A percentile compares a stretch with the other conserved stretches of the same genome.
phyloP scores from a whole-genome alignment of 1,140 invertebrate genomes.

The Papilio glaucus region DNA sequence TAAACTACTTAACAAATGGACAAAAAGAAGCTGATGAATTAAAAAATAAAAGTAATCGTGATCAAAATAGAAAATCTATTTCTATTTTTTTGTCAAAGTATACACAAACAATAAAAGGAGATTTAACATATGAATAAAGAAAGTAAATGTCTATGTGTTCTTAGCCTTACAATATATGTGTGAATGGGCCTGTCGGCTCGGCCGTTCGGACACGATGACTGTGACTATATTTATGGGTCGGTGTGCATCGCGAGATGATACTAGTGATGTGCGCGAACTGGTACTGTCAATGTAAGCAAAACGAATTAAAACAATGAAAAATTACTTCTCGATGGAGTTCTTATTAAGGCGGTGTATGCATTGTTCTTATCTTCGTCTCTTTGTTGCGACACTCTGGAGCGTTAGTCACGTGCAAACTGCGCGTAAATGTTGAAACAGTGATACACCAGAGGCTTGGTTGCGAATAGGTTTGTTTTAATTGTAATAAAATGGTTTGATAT shows the following conservation, averaged over 20 bases:
- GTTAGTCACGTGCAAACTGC: slow-evolving; percentile 9
- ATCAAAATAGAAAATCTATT: too few relatives aligned
- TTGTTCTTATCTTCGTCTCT: slow-evolving; percentile 5
- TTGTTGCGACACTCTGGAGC: slow-evolving; percentile 1
- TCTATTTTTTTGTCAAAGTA: too few relatives aligned
- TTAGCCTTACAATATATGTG: background rate
- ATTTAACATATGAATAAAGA: too few relatives aligned
- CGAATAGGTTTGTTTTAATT: background rate
- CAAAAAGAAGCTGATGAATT: too few relatives aligned
- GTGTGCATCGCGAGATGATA: slow-evolving; percentile 1
- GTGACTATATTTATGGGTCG: background rate
- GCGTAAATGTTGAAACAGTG: slow-evolving; percentile 8
- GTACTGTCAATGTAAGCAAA: background rate
- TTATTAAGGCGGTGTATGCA: background rate
- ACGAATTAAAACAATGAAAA: slow-evolving; percentile 19
- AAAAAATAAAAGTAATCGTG: too few relatives aligned
- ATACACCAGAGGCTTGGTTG: background rate
- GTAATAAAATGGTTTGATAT: background rate
- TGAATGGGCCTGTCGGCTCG: slow-evolving; percentile 4
- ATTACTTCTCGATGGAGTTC: background rate
- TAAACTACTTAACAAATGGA: too few relatives aligned
- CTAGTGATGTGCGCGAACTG: slow-evolving; percentile 14
- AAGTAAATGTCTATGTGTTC: background rate
- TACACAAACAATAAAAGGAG: too few relatives aligned
- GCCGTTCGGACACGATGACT: background rate